Evolutionary conservation across 1,140 invertebrate genomes (phyloP).

Genomic region (Propsilocerus akamusi): DNA sequence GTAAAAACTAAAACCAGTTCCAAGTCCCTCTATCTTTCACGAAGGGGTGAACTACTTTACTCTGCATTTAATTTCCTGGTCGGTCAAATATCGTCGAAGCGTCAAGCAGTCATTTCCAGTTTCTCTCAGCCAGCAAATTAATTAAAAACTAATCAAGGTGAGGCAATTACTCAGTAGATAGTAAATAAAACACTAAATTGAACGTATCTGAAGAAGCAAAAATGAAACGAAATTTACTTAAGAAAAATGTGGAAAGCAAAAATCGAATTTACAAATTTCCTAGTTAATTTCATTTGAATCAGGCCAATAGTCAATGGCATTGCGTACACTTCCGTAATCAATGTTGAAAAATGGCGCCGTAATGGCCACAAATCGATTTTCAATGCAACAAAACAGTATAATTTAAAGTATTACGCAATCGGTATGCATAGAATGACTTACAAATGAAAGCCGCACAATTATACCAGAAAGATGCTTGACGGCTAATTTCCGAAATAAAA

Average conservation of each 20-base stretch:
- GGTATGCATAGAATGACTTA: background rate
- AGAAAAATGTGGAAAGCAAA: background rate
- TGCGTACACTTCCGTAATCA: background rate
- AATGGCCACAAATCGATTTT: background rate
- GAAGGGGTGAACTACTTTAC: background rate
- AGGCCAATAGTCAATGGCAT: background rate
- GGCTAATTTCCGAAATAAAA: background rate
- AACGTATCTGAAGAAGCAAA: background rate
- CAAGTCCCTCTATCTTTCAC: background rate
- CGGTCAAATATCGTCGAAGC: background rate
- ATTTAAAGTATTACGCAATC: background rate
- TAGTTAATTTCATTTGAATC: background rate
- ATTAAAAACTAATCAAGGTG: background rate
- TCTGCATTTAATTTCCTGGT: background rate
- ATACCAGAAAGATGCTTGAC: background rate
- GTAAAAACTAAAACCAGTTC: background rate
- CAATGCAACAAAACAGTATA: background rate
- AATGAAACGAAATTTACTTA: background rate
- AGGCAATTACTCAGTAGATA: background rate
- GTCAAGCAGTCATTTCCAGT: background rate
- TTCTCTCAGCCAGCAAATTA: background rate
- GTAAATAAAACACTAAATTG: background rate
- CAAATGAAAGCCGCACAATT: background rate
- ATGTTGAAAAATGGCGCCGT: background rate
- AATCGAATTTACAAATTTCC: background rate